Percentiles rank a stretch among this genome's conserved stretches.
Evolutionary conservation across 1,140 invertebrate genomes (phyloP).

Genomic region (Calephelis nemesis): DNA sequence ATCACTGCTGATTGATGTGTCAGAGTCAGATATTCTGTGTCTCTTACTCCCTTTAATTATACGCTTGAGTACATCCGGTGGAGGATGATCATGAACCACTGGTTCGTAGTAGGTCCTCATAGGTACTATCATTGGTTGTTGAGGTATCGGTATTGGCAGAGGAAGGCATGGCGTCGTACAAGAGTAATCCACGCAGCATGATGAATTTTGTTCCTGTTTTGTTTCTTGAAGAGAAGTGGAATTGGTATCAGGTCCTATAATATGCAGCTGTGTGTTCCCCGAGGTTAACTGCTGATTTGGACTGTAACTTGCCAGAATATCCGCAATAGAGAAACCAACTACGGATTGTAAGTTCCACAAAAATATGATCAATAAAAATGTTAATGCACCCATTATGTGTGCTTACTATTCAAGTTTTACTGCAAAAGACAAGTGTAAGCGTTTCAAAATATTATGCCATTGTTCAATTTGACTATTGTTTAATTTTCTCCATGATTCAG

Average conservation of each 20-base stretch:
- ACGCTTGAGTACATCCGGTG: slow-evolving; percentile 39
- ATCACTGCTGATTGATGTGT: slow-evolving; percentile 25
- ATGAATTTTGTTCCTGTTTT: slow-evolving; percentile 4
- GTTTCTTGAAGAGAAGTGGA: not conserved
- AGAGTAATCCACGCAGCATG: slow-evolving; percentile 26
- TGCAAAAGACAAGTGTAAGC: not conserved
- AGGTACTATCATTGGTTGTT: slow-evolving; percentile 42
- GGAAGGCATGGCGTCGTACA: slow-evolving; percentile 33
- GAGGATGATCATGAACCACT: slow-evolving; percentile 58
- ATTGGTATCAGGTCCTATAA: not conserved
- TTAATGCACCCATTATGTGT: not conserved
- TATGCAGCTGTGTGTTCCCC: not conserved
- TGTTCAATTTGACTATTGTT: slow-evolving; percentile 13
- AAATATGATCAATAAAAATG: not conserved
- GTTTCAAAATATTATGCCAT: not conserved
- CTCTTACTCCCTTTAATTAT: slow-evolving; percentile 43
- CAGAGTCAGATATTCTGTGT: slow-evolving; percentile 21
- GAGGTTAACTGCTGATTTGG: not conserved
- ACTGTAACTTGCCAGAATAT: not conserved
- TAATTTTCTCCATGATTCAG: not conserved
- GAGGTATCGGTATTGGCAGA: slow-evolving; percentile 21
- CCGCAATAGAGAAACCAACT: not conserved
- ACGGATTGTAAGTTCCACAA: not conserved
- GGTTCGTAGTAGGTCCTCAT: slow-evolving; percentile 48
- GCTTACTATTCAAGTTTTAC: not conserved